phyloP scores from a whole-genome alignment of 2,113 vertebrate genomes.

The Prinia subflava region DNA sequence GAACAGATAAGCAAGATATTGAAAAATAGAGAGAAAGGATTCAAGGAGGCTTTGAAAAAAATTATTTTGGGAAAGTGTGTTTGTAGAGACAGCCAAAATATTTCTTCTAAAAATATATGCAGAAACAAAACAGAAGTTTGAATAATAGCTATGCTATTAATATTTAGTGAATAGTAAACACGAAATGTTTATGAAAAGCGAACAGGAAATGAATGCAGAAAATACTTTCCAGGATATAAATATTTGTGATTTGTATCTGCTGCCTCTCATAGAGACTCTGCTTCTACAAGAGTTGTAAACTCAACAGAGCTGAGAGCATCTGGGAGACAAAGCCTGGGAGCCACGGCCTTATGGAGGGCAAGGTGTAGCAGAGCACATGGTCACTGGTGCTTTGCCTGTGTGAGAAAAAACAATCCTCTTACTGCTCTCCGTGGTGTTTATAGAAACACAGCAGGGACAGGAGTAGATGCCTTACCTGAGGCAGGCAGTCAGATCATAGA shows the following conservation, averaged over 20 bases:
- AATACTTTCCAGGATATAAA: background rate
- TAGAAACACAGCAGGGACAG: background rate
- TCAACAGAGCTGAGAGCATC: background rate
- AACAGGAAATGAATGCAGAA: background rate
- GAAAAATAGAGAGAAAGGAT: background rate
- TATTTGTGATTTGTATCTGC: background rate
- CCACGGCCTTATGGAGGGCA: background rate
- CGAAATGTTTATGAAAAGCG: background rate
- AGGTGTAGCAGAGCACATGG: background rate
- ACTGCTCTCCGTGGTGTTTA: rapidly evolving
- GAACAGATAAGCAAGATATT: background rate
- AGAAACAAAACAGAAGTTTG: background rate
- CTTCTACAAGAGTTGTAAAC: background rate
- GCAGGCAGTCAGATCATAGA: background rate
- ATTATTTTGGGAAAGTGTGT: background rate
- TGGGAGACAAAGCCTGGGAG: background rate
- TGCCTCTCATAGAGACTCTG: background rate
- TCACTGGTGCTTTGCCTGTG: background rate
- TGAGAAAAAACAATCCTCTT: background rate
- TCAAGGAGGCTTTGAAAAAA: background rate
- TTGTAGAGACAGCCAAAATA: background rate
- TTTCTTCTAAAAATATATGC: background rate
- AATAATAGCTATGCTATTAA: background rate
- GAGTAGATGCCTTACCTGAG: background rate
- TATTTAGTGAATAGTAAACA: background rate